Evolutionary conservation across 1,140 invertebrate genomes (phyloP).

Genomic region (Asobara japonica): DNA sequence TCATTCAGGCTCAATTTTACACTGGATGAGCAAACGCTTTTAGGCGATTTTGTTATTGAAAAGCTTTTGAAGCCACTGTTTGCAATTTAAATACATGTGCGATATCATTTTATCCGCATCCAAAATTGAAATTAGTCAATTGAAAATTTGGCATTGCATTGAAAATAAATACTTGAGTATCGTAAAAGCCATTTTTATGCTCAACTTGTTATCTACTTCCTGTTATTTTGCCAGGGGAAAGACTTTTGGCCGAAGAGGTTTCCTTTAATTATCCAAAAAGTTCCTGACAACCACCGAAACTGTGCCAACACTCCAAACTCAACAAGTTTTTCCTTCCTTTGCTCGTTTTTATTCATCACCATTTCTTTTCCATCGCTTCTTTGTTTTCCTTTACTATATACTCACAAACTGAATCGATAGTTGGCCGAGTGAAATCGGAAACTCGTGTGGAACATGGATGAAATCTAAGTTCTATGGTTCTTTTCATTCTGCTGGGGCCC

Average conservation of each 20-base stretch:
- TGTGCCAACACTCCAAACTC: slow-evolving; percentile 16
- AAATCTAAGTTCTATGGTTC: neutral
- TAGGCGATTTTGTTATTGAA: too few relatives aligned
- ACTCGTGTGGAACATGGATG: neutral
- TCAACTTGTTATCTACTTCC: too few relatives aligned
- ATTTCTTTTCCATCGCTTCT: neutral
- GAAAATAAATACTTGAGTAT: too few relatives aligned
- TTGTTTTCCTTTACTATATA: neutral
- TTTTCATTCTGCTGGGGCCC: neutral
- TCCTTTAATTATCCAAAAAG: neutral
- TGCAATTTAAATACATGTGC: too few relatives aligned
- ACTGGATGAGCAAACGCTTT: too few relatives aligned
- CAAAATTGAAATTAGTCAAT: too few relatives aligned
- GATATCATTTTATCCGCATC: too few relatives aligned
- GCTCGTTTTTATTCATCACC: slow-evolving; percentile 11
- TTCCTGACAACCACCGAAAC: neutral
- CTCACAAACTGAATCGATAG: slow-evolving; percentile 21
- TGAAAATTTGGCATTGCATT: too few relatives aligned
- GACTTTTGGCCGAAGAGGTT: neutral
- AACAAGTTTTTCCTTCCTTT: slow-evolving; percentile 22
- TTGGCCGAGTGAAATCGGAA: slow-evolving; percentile 13
- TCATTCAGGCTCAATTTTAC: too few relatives aligned
- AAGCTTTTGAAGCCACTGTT: too few relatives aligned
- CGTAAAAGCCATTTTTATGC: too few relatives aligned
- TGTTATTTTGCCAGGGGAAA: too few relatives aligned